Evolutionary conservation across 2,797 vertebrate species (phyloP).

Genomic region (Gymnothorax javanicus): DNA sequence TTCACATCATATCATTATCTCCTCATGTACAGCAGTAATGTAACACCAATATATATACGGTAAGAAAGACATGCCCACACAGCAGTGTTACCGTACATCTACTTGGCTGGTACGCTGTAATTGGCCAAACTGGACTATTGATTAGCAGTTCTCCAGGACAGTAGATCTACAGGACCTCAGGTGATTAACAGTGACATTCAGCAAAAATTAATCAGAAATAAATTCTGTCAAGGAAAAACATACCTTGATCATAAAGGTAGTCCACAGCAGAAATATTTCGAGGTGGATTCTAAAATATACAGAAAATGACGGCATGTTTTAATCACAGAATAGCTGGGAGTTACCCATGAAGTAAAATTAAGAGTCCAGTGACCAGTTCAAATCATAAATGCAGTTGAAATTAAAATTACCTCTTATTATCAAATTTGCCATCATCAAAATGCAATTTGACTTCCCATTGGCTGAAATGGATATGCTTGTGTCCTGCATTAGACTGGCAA

Average conservation of each 20-base stretch:
- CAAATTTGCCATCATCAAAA: not conserved
- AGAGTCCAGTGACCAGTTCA: not conserved
- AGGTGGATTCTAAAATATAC: conserved; percentile 62
- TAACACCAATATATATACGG: not conserved
- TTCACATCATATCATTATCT: not conserved
- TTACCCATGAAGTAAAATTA: not conserved
- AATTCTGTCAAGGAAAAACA: conserved; percentile 10
- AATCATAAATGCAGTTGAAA: not conserved
- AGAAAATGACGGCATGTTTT: not conserved
- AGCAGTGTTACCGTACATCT: too few species aligned
- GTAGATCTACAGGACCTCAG: too few species aligned
- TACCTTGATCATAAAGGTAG: conserved; percentile 63
- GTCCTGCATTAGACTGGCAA: too few species aligned
- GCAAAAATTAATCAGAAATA: conserved; percentile 7
- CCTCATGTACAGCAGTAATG: not conserved
- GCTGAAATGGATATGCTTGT: not conserved
- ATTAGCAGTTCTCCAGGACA: too few species aligned
- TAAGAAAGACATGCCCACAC: too few species aligned
- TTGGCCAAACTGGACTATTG: too few species aligned
- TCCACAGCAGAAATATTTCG: conserved; percentile 51
- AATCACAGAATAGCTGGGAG: not conserved
- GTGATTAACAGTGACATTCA: not conserved
- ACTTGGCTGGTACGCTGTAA: too few species aligned
- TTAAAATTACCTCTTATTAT: too few species aligned
- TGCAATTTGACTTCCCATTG: not conserved